phyloP scores from a whole-genome alignment of 1,140 invertebrate species.

The Drosophila burlai region DNA sequence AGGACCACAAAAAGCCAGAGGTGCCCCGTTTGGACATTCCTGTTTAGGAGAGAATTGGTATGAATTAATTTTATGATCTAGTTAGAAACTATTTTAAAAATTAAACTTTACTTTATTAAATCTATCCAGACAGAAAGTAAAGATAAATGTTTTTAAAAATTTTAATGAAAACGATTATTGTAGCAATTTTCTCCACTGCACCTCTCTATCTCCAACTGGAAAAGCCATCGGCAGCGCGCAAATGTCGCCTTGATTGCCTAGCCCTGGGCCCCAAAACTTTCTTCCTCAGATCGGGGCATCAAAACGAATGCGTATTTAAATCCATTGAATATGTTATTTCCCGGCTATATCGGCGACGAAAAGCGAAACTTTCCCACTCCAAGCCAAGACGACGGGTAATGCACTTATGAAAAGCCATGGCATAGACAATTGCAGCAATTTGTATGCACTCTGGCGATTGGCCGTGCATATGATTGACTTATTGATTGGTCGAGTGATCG shows the following conservation, averaged over 20 bases:
- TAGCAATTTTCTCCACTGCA: background rate
- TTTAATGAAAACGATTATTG: background rate
- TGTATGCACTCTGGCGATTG: conserved; percentile 75
- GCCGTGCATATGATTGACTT: conserved; percentile 81
- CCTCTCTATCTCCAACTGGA: conserved; percentile 13
- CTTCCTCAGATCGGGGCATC: conserved; percentile 34
- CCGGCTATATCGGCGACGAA: conserved; percentile 10
- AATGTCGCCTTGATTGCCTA: conserved; percentile 78
- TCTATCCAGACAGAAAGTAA: background rate
- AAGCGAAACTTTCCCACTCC: conserved; percentile 60
- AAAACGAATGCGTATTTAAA: conserved; percentile 69
- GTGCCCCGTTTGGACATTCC: background rate
- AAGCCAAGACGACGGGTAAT: conserved; percentile 22
- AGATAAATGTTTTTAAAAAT: background rate
- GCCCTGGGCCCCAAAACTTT: conserved; percentile 56
- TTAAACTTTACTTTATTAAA: background rate
- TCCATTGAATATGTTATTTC: conserved; percentile 63
- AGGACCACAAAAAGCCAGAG: background rate
- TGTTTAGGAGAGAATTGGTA: background rate
- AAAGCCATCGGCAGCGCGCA: conserved; percentile 32
- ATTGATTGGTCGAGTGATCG: conserved; percentile 72
- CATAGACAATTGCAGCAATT: conserved; percentile 72
- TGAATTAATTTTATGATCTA: background rate
- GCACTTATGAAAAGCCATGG: conserved; percentile 61
- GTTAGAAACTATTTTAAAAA: background rate